A percentile compares a stretch with the other conserved stretches of the same genome.
Evolutionary conservation across 2,113 vertebrate species (phyloP).

Genomic region (Motacilla alba): DNA sequence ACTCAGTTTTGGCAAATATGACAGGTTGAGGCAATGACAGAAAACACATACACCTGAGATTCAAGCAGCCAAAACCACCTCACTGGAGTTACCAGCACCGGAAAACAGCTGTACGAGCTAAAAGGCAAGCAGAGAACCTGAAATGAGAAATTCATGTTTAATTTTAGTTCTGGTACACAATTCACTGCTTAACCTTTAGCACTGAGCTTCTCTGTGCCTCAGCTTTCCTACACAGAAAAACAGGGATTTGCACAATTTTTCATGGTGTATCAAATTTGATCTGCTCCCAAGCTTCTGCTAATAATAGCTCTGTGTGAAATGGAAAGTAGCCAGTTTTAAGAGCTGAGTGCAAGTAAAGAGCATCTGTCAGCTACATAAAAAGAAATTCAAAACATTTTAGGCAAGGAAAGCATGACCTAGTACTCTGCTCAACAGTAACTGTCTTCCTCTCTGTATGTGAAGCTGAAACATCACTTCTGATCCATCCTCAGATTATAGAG

Average conservation of each 20-base stretch:
- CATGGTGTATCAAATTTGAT: background rate
- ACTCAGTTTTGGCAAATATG: background rate
- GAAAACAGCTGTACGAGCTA: background rate
- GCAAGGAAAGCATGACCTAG: background rate
- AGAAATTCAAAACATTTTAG: background rate
- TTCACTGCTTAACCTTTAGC: background rate
- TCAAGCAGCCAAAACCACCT: background rate
- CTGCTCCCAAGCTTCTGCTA: background rate
- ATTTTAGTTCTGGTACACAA: background rate
- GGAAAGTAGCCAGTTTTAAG: background rate
- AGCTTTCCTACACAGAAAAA: background rate
- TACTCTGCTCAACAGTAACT: background rate
- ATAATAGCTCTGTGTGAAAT: background rate
- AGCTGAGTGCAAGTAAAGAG: background rate
- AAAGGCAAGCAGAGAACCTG: background rate
- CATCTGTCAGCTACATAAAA: background rate
- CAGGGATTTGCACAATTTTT: background rate
- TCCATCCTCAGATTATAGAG: background rate
- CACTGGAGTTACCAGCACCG: background rate
- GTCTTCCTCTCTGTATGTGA: background rate
- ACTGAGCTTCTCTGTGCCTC: background rate
- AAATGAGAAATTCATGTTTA: background rate
- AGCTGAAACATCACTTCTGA: background rate
- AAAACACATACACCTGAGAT: background rate
- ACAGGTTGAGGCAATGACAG: background rate